Evolutionary conservation across 2,113 vertebrate genomes (phyloP).

Genomic region (Chaetura pelagica): DNA sequence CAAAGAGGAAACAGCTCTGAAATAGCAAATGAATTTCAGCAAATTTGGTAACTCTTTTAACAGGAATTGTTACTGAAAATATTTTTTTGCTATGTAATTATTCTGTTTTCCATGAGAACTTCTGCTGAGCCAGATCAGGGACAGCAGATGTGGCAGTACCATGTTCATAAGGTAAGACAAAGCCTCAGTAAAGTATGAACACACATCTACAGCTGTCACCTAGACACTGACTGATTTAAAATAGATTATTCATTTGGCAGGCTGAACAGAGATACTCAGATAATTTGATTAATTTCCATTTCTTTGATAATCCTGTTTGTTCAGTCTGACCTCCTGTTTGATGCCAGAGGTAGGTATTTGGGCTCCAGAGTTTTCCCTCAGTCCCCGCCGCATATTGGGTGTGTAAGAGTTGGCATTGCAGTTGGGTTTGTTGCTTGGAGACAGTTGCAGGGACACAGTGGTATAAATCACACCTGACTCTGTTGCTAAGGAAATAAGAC

Average conservation of each 20-base stretch:
- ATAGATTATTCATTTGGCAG: neutral
- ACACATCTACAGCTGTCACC: neutral
- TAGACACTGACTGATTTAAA: neutral
- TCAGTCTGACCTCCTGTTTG: neutral
- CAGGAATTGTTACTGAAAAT: neutral
- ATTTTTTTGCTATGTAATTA: neutral
- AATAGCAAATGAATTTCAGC: neutral
- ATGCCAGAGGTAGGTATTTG: neutral
- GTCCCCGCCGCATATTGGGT: neutral
- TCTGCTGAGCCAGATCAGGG: neutral
- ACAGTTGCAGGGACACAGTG: slow-evolving; percentile 61
- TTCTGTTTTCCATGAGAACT: neutral
- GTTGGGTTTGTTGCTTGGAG: slow-evolving; percentile 67
- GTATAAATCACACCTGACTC: slow-evolving; percentile 65
- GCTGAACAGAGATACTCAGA: neutral
- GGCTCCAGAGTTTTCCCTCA: neutral
- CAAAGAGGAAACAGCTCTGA: slow-evolving; percentile 10
- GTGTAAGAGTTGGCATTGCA: neutral
- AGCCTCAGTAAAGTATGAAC: neutral
- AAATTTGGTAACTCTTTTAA: slow-evolving; percentile 14
- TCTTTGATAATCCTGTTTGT: neutral
- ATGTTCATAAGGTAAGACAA: neutral
- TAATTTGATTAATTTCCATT: neutral
- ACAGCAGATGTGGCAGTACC: neutral
- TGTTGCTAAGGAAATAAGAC: slow-evolving; percentile 74